Base-by-base conservation (phyloP, 2,888 invertebrate genomes). In the Panzeria rudis region DNA sequence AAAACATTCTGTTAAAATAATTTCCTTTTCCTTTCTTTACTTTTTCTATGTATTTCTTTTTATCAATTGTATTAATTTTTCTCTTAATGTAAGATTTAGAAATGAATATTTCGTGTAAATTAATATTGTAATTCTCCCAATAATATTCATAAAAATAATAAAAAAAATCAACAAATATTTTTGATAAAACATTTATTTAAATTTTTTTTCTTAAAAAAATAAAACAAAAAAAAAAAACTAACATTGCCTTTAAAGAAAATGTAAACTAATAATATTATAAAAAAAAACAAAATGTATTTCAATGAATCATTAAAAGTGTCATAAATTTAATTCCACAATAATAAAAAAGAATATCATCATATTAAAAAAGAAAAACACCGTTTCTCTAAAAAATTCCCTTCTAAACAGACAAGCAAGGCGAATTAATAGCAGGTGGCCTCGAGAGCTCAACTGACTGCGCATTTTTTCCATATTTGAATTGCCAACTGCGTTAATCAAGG, bases 181-280 rank as follows among this genome's bases (percentile, higher is more conserved):
- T 84, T 84, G 75, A 79, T 84, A 75, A 54, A 69, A 52, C n/a
- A 77, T 32, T 69, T 62, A 69, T 72, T 64, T 59, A 56, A 35
- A 73, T 69, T 59, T 54, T 23, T 54, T 81, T 72, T 75, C 29
- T 62, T 69, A 44, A 47, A 64, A 64, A 59, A 59, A 54, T 69
- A 44, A 59, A 72, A 17, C 62, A 50, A 66, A 56, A 72, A 17
- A 73, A 50, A 66, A 56, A 3, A 66, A 66, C 41, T 75, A 73
- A 52, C 81, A 82, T 76, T 82, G 81, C 75, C 81, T 82, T 76
- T 82, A 54, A 76, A 52, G 3, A 69, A n/a, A 78, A 41, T 78
- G 29, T 69, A n/a, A 78, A 69, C 29, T 54, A 66, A 66, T 54
- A 66, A 64, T 44, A 61, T 59, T 50, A 15, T 72, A 59, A 52